phyloP scores from a whole-genome alignment of 2,113 vertebrate genomes.

The Tragelaphus strepsiceros region DNA sequence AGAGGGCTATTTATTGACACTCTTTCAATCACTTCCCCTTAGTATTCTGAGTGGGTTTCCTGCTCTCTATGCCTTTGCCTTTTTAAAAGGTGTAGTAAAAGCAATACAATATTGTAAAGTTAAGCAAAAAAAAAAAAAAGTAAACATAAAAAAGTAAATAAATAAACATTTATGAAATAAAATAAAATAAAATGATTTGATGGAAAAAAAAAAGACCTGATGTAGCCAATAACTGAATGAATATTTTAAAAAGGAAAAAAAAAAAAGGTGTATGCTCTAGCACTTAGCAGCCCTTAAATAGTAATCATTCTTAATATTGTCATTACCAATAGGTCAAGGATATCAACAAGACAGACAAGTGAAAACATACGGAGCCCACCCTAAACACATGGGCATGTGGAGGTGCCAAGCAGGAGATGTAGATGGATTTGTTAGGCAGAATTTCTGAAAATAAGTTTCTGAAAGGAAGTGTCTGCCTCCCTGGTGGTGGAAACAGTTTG shows the following conservation, averaged over 20 bases:
- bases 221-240: too few relatives aligned
- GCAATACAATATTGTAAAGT: too few relatives aligned
- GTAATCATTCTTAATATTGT: neutral
- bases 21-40: neutral
- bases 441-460: neutral
- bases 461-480: neutral
- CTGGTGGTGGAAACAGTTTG: neutral
- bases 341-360: neutral
- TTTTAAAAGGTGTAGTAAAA: neutral
- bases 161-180: too few relatives aligned
- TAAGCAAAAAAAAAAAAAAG: too few relatives aligned
- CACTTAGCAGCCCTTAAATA: neutral
- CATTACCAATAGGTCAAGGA: neutral
- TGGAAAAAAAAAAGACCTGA: too few relatives aligned
- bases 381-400: neutral
- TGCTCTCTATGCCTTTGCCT: neutral
- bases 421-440: neutral
- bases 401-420: neutral
- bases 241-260: too few relatives aligned
- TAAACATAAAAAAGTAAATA: too few relatives aligned
- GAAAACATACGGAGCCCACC: neutral
- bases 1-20: neutral
- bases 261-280: neutral
- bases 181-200: too few relatives aligned
- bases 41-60: neutral